A percentile compares a stretch with the other conserved stretches of the same genome.
phyloP scores from a whole-genome alignment of 2,113 vertebrate genomes.

The Corythoichthys intestinalis region DNA sequence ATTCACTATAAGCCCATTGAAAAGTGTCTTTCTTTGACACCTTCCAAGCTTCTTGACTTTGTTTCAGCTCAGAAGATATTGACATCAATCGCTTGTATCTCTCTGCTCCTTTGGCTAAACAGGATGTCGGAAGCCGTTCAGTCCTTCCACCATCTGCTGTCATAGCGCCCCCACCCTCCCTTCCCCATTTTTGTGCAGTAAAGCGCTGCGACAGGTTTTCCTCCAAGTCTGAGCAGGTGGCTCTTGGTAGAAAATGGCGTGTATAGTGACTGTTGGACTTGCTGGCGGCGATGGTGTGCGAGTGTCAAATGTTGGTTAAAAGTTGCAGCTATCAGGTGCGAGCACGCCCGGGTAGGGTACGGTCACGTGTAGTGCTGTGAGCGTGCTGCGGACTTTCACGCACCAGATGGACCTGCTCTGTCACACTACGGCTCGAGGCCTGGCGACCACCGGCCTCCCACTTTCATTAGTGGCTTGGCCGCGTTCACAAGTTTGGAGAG shows the following conservation, averaged over 20 bases:
- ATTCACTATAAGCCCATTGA: not conserved
- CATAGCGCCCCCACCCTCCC: slow-evolving; percentile 44
- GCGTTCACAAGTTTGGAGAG: slow-evolving; percentile 64
- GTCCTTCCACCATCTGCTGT: slow-evolving; percentile 54
- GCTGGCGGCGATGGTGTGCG: slow-evolving; percentile 21
- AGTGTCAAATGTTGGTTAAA: slow-evolving; percentile 10
- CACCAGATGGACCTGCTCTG: slow-evolving; percentile 72
- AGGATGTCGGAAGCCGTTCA: slow-evolving; percentile 44
- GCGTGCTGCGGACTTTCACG: slow-evolving; percentile 68
- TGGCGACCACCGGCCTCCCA: slow-evolving; percentile 70
- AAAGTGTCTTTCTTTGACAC: slow-evolving; percentile 1
- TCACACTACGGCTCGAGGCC: slow-evolving; percentile 70
- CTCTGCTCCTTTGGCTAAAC: slow-evolving; percentile 11
- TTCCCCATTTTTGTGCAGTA: slow-evolving; percentile 24
- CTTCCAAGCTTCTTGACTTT: slow-evolving; percentile 2
- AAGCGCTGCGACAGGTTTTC: slow-evolving; percentile 47
- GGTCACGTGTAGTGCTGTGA: slow-evolving; percentile 41
- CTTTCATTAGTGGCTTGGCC: slow-evolving; percentile 74
- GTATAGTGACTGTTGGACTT: slow-evolving; percentile 30
- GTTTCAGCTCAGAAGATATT: not conserved
- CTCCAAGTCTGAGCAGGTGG: slow-evolving; percentile 60
- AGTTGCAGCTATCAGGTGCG: slow-evolving; percentile 46
- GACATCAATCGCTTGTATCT: slow-evolving; percentile 5
- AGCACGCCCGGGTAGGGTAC: slow-evolving; percentile 6
- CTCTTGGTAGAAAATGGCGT: slow-evolving; percentile 30